Evolutionary conservation across 2,113 vertebrate genomes (phyloP), one percentile per base, ranked within the genome.

Genomic region (Eonycteris spelaea): DNA sequence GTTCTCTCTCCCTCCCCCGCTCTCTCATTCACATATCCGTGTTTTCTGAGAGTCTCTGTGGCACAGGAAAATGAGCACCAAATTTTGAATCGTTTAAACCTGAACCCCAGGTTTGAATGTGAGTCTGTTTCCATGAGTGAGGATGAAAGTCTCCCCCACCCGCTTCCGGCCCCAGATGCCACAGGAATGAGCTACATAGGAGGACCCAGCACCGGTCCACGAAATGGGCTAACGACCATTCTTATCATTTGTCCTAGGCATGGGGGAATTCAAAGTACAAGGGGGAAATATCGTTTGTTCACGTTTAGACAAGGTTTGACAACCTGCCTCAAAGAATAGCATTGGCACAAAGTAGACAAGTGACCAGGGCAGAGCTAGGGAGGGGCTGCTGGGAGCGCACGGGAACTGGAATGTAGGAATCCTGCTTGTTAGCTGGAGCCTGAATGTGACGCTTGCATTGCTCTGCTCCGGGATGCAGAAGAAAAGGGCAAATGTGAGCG

Each of bases 401-500:
- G 24, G 57, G 43, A 53, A 45, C 55, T 12, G 55, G 51, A 67
- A 78, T 8, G 33, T 12, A 1, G 3, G 21, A 38, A 30, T 24
- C 68, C 68, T n/a, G 38, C 13, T 71, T 33, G 48, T 63, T 51
- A 38, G 45, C n/a, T 19, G 87, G 57, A 53, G 15, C 55, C 73
- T 35, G 8, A 15, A 24, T 1, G 14, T 11, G 63, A 63, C 2
- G 2, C 40, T 11, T 68, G 35, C 55, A 68, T 4, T 30, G 40
- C 85, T 51, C 0, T 38, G 85, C 90, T 82, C 45, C 51, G 63
- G 63, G 83, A 75, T 12, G n/a, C 40, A 82, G 71, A 10, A 75
- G 30, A 45, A 86, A 97, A 95, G 92, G 87, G 88, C 77, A 87
- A 93, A 90, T 83, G 96, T 70, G 63, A 94, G 57, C 1, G 21